Base-by-base conservation (phyloP, 30 jellyfish, hydroid and myxozoan genomes). In the Morbakka virulenta region DNA sequence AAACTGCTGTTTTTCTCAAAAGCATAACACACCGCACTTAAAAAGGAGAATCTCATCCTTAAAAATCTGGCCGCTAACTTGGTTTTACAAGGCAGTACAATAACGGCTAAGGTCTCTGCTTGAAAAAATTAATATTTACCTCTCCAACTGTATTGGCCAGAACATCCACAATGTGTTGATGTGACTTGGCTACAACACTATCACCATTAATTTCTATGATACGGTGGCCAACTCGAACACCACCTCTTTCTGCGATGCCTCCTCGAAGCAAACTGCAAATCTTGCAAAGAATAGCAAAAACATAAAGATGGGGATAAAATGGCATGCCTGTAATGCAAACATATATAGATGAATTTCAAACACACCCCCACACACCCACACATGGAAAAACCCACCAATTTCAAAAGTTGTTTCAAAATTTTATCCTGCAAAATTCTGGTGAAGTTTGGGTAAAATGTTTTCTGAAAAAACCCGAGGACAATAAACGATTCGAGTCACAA, bases 241-340 rank as follows among this genome's bases (percentile, higher is more conserved):
- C 99, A 47, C 97, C 99, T 14, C 99, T 91, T 52, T 93, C 99
- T 1, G 99, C 99, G 9, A 93, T 86, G 4, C 99, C 99, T 26
- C 99, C 99, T 28, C 99, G 97, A 0, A 93, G 80, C 29, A 93
- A 63, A 49, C 99, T 93, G 83, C 99, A 93, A 12, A 93, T 93
- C 99, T 93, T 34, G 52, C 63, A 31, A 22, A 34, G 25, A 53
- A 27, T 20, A 57, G 27, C 17, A 30, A 51, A 2, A 2, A 25
- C 22, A 12, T n/a, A n/a, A n/a, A n/a, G n/a, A n/a, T 12, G n/a
- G n/a, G n/a, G n/a, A 9, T 9, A 47, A n/a, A n/a, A 47, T 12
- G 14, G n/a, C 61, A 47, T 9, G n/a, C 12, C 61, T 9, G 14
- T 12, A 47, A 12, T 47, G n/a, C 61, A 9, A 12, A 47, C 12